Evolutionary conservation across 2,888 invertebrate species (phyloP), one percentile per base, ranked within the genome.

Genomic region (Eustalomyia histrio): DNA sequence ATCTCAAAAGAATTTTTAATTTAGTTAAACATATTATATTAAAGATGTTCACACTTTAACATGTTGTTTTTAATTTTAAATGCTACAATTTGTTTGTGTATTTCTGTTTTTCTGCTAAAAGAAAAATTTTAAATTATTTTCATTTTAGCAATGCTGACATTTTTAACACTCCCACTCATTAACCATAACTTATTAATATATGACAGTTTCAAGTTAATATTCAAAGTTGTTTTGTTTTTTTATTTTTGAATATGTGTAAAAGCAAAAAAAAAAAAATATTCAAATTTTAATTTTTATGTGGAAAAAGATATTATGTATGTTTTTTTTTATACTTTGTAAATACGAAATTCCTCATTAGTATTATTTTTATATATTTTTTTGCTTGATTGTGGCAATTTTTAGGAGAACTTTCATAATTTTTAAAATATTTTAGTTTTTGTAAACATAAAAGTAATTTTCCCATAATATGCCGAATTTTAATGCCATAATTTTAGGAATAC

Each of bases 151-250:
- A 58, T 39, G 47, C 50, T 64, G 79, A 74, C 74, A 74, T 58
- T 80, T 80, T 39, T 61, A 72, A 72, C 75, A 76, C 71, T 17
- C 76, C 80, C 76, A 80, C 80, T 73, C 76, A 58, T 65, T 60
- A 71, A 14, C 75, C 65, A 80, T 75, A 75, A 75, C 65, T 80
- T 80, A 80, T 75, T 67, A 57, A 71, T 8, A 67, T 57, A 57
- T 57, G 79, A 80, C 79, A 80, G 60, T 76, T 58, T 39, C n/a
- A 8, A 21, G 14, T 47, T n/a, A n/a, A 16, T 17, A 47, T 29
- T 0, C 14, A 7, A 5, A 43, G 43, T 43, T 43, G 35, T 43
- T 43, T 43, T 47, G 0, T 47, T 47, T 47, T 47, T 64, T 24
- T 12, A 24, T 6, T 64, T 18, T 50, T 47, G n/a, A 2, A 14